These are phyloP conservation scores for Mastomys coucha DNA, from an alignment of 2,113 vertebrate genomes.

Conservation along the genomic window DNA sequence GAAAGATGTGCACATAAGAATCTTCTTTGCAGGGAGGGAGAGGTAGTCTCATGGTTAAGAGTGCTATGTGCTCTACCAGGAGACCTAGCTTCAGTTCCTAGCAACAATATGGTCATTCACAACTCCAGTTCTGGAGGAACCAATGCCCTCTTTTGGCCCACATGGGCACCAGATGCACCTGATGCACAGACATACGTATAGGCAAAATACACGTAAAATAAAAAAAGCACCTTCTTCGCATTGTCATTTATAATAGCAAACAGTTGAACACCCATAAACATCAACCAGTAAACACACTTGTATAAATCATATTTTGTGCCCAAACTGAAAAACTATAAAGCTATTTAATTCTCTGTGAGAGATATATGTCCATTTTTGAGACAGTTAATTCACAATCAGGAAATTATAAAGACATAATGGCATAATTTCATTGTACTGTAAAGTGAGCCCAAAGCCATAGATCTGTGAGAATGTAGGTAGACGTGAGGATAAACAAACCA, in stretches of 20 bases:
- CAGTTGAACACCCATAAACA: background rate
- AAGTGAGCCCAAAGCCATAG: background rate
- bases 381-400: slow-evolving; percentile 19
- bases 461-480: background rate
- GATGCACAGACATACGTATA: background rate
- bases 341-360: slow-evolving; percentile 30
- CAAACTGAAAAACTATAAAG: background rate
- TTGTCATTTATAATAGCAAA: background rate
- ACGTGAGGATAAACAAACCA: background rate
- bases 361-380: background rate
- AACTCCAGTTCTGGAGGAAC: background rate
- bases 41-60: background rate
- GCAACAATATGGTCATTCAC: background rate
- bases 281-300: background rate
- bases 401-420: background rate
- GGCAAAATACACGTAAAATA: background rate
- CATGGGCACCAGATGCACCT: background rate
- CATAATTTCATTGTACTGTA: background rate
- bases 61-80: background rate
- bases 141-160: background rate
- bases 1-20: background rate
- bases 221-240: background rate
- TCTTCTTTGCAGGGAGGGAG: slow-evolving; percentile 1
- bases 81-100: background rate
- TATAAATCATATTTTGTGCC: background rate